Evolutionary conservation across 2,888 invertebrate species (phyloP).

Genomic region (Ophraella communa): DNA sequence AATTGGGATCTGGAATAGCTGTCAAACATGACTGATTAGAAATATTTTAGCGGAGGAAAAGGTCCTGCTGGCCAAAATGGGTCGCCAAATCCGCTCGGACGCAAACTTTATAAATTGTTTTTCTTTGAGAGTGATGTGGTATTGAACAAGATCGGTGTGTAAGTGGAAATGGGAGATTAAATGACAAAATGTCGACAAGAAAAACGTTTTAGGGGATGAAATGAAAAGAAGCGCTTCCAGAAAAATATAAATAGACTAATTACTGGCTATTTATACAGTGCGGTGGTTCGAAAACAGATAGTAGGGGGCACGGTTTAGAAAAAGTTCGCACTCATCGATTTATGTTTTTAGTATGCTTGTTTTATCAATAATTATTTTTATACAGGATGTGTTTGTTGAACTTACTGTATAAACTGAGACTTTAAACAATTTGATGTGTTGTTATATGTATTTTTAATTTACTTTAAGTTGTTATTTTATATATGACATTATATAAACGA

Average conservation of each 20-base stretch:
- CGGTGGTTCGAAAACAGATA: too few species aligned
- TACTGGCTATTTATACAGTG: too few species aligned
- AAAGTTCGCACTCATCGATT: too few species aligned
- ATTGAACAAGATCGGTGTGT: not conserved
- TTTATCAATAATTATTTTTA: too few species aligned
- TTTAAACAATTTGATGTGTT: too few species aligned
- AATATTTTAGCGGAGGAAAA: slow-evolving; percentile 7
- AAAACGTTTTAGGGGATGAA: not conserved
- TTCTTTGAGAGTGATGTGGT: slow-evolving; percentile 5
- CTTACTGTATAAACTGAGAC: too few species aligned
- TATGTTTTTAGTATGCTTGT: too few species aligned
- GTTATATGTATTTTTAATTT: too few species aligned
- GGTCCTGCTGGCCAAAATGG: not conserved
- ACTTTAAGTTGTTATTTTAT: too few species aligned
- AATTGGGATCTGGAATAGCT: slow-evolving; percentile 9
- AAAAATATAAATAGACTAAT: not conserved
- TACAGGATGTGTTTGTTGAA: too few species aligned
- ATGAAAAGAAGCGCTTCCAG: not conserved
- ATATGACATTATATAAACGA: too few species aligned
- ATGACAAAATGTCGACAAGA: not conserved
- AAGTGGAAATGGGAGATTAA: not conserved
- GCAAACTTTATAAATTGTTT: slow-evolving; percentile 10
- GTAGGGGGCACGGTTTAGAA: too few species aligned
- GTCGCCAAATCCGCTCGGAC: slow-evolving; percentile 8
- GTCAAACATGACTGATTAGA: slow-evolving; percentile 21